Conservation (phyloP, 2,797 vertebrate genomes). For the Cuniculus paca region DNA sequence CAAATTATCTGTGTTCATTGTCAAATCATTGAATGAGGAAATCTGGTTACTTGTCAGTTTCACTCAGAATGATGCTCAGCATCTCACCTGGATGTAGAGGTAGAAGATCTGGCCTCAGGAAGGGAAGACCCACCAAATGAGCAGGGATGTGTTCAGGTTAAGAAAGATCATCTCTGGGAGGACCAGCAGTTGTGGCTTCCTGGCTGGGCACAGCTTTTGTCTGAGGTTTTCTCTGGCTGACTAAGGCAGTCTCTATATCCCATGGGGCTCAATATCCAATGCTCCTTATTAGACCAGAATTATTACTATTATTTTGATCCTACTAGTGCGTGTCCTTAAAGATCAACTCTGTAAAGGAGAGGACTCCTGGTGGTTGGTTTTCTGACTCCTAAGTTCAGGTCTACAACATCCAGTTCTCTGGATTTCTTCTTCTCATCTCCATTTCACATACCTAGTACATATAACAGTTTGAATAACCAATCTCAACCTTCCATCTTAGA, state of each 20-base stretch:
- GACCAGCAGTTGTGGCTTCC: background rate
- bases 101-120: background rate
- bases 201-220: background rate
- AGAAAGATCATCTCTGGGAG: background rate
- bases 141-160: background rate
- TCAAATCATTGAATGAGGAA: no score
- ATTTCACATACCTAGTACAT: background rate
- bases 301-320: background rate
- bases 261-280: background rate
- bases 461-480: background rate
- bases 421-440: no score
- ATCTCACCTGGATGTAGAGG: background rate
- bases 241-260: background rate
- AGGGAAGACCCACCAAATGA: accelerated
- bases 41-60: background rate
- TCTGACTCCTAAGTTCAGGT: background rate
- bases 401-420: no score
- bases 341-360: accelerated
- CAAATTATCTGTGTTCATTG: background rate
- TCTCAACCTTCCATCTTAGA: background rate
- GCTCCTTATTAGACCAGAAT: background rate
- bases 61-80: no score
- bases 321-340: background rate
- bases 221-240: background rate
- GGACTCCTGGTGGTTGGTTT: background rate